A percentile compares a stretch with the other conserved stretches of the same genome.
These are phyloP conservation scores for Tapirus terrestris DNA, from an alignment of 2,113 vertebrate genomes.

Conservation along the genomic window DNA sequence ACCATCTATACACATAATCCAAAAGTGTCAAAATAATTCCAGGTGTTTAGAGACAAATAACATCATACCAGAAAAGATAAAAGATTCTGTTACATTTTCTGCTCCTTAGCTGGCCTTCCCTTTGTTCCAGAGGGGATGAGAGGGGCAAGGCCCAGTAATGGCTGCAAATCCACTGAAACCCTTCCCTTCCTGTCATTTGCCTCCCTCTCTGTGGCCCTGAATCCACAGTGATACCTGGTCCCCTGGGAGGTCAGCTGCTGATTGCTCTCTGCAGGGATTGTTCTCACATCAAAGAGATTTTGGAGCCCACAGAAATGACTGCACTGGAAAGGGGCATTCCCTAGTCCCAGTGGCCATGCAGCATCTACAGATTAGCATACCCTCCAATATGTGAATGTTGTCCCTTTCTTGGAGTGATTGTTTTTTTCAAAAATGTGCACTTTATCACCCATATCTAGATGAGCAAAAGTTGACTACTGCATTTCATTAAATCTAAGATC, in stretches of 20 bases:
- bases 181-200: background rate
- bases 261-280: background rate
- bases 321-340: background rate
- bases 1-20: background rate
- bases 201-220: background rate
- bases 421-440: background rate
- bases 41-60: background rate
- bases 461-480: background rate
- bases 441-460: background rate
- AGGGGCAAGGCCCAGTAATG: background rate
- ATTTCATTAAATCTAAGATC: slow-evolving; percentile 27
- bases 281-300: background rate
- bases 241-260: background rate
- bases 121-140: background rate
- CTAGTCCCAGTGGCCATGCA: background rate
- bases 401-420: background rate
- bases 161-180: background rate
- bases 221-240: background rate
- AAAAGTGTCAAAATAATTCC: slow-evolving; percentile 34
- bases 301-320: background rate
- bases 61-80: background rate
- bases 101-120: background rate
- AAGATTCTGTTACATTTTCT: background rate
- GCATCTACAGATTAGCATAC: too few species aligned
- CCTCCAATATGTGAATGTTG: background rate